phyloP scores from a whole-genome alignment of 1,140 invertebrate species.

The Helicoverpa armigera region DNA sequence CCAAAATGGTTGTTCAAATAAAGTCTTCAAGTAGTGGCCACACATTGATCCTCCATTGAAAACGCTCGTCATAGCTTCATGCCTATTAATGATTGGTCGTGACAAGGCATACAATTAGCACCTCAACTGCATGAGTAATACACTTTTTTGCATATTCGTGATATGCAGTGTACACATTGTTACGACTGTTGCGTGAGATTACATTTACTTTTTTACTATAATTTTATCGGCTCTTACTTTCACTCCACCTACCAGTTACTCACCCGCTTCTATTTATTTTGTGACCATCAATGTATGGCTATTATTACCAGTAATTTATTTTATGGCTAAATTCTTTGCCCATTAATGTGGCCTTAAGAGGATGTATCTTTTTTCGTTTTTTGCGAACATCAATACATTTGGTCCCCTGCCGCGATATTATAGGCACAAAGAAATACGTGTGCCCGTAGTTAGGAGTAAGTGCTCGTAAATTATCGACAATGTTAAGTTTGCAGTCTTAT shows the following conservation, averaged over 20 bases:
- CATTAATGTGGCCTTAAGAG: constrained; percentile 22
- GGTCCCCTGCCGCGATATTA: constrained; percentile 13
- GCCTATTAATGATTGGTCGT: constrained; percentile 3
- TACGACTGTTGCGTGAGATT: constrained; percentile 34
- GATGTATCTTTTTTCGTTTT: constrained; percentile 22
- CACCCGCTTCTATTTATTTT: not conserved
- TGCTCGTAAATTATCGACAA: constrained; percentile 31
- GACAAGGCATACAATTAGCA: constrained; percentile 16
- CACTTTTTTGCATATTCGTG: constrained; percentile 32
- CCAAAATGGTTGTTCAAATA: too few relatives aligned
- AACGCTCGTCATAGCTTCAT: not conserved
- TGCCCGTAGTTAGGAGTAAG: not conserved
- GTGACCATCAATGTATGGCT: not conserved
- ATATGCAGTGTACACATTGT: constrained; percentile 12
- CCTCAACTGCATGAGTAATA: constrained; percentile 21
- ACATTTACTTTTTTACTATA: not conserved
- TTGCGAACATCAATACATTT: constrained; percentile 20
- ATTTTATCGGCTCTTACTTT: constrained; percentile 26
- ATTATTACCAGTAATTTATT: constrained; percentile 18
- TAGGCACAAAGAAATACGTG: constrained; percentile 13
- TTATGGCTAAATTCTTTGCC: constrained; percentile 24
- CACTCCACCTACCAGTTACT: not conserved
- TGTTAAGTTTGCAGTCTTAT: constrained; percentile 1
- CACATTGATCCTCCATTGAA: not conserved
- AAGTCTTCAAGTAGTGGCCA: not conserved